Evolutionary conservation across 2,797 vertebrate genomes (phyloP).

Genomic region (Lerista edwardsae): DNA sequence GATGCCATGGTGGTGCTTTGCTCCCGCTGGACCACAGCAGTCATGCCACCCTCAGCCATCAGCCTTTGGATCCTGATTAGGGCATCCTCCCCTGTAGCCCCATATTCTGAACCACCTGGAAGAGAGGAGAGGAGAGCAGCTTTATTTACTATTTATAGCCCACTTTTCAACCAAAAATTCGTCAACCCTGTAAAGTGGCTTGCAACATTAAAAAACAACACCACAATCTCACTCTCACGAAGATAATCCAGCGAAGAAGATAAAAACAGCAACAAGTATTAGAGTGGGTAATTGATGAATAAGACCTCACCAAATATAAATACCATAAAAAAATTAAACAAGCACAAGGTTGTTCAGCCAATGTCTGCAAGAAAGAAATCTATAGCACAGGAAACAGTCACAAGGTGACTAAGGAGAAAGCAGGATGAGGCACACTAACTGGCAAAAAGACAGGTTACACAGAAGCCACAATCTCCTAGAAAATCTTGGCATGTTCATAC

Average conservation of each 20-base stretch:
- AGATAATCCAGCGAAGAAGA: neutral
- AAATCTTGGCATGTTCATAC: neutral
- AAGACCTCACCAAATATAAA: neutral
- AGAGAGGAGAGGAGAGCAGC: constrained; percentile 53
- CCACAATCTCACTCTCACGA: neutral
- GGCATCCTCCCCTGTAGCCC: constrained; percentile 88
- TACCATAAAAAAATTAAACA: neutral
- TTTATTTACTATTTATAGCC: neutral
- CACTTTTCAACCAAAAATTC: neutral
- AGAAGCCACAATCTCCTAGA: neutral
- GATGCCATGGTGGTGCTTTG: constrained; percentile 99
- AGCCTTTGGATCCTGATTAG: constrained; percentile 94
- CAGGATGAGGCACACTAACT: neutral
- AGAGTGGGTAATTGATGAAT: neutral
- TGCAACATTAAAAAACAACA: neutral
- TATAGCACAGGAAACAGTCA: neutral
- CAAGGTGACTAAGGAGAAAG: neutral
- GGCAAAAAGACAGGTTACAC: neutral
- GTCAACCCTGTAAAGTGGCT: neutral
- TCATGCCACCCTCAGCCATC: constrained; percentile 97
- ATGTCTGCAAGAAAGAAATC: neutral
- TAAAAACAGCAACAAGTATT: neutral
- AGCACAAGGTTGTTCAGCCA: constrained; percentile 3
- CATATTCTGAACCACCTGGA: constrained; percentile 82
- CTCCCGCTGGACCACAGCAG: constrained; percentile 95